A percentile compares a stretch with the other conserved stretches of the same genome.
Conservation (phyloP, 2,113 vertebrate genomes). For the cattle (Bos taurus) region ARS-UCD2.0 NC_037328.1:33066501-33067000, state of each 20-base stretch:
- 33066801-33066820: background rate
- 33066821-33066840: background rate
- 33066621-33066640: background rate
- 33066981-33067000: background rate
- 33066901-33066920: background rate
- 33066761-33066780: background rate
- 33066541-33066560: accelerated
- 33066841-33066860: background rate
- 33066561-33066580: background rate
- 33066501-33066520: background rate
- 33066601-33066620: background rate
- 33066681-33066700: background rate
- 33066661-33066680: background rate
- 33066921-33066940: background rate
- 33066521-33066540: background rate
- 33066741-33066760: background rate
- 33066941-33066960: background rate
- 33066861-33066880: background rate
- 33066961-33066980: background rate
- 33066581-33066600: background rate
- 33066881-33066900: background rate
- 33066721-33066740: background rate
- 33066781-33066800: background rate
- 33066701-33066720: background rate
- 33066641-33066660: background rate